Evolutionary conservation across 2,888 invertebrate genomes (phyloP).

Genomic region (Alviniconcha strummeri): DNA sequence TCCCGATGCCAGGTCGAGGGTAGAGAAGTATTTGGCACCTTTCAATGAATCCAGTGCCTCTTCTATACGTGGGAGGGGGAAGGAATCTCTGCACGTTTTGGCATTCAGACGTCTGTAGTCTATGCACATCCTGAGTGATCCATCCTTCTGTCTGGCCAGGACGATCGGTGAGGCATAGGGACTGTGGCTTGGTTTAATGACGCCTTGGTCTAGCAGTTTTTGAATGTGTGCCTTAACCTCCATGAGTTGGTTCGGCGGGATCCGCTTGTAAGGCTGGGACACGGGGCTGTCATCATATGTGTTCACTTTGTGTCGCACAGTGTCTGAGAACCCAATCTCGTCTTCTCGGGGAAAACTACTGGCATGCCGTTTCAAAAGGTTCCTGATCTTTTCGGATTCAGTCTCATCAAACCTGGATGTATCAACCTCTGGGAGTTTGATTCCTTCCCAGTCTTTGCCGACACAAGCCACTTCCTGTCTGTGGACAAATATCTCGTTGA

Average conservation of each 20-base stretch:
- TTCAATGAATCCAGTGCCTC: constrained; percentile 7
- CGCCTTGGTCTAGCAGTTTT: too few relatives aligned
- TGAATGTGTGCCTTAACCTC: too few relatives aligned
- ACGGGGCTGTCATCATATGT: too few relatives aligned
- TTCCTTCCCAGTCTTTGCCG: too few relatives aligned
- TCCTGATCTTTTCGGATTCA: neutral
- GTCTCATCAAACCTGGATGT: neutral
- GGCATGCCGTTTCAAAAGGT: neutral
- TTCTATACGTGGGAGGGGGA: constrained; percentile 5
- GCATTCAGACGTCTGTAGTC: constrained; percentile 14
- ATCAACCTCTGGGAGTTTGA: neutral
- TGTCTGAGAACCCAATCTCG: too few relatives aligned
- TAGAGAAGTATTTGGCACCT: constrained; percentile 10
- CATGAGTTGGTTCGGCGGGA: too few relatives aligned
- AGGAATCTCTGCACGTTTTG: neutral
- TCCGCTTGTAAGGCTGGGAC: too few relatives aligned
- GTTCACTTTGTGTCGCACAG: too few relatives aligned
- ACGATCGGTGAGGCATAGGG: too few relatives aligned
- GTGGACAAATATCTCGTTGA: too few relatives aligned
- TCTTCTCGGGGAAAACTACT: neutral
- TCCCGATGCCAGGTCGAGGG: constrained; percentile 25
- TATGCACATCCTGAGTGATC: neutral
- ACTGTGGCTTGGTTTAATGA: too few relatives aligned
- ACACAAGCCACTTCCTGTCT: too few relatives aligned
- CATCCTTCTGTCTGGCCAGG: constrained; percentile 21